These are phyloP conservation scores for Porites australiensis DNA, from an alignment of 64 coral and sea anemone species.

Conservation along the genomic window DNA sequence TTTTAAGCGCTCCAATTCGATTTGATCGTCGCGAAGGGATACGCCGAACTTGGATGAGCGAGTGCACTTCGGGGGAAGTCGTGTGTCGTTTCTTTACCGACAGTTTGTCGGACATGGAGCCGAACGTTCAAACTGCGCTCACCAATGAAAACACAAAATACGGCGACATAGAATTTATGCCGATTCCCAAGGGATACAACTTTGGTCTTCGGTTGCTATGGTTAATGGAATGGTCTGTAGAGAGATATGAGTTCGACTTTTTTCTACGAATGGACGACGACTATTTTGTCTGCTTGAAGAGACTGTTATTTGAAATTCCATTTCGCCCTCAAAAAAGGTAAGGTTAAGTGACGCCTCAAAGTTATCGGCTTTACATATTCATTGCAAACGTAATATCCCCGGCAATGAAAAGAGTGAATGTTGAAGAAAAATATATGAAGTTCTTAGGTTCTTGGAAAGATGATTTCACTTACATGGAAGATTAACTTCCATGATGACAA, in stretches of 20 bases:
- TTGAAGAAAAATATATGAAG: not conserved
- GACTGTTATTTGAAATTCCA: constrained; percentile 80
- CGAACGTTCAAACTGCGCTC: constrained; percentile 47
- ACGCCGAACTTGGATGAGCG: constrained; percentile 87
- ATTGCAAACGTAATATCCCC: too few relatives aligned
- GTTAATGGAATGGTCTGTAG: constrained; percentile 77
- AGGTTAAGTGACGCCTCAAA: not conserved
- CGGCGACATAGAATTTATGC: constrained; percentile 82
- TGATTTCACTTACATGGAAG: too few relatives aligned
- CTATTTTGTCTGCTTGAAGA: constrained; percentile 90
- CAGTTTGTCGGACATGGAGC: constrained; percentile 71
- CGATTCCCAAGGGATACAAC: constrained; percentile 76
- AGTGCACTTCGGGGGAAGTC: constrained; percentile 71
- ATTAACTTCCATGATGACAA: too few relatives aligned
- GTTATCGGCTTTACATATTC: too few relatives aligned
- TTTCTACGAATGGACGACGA: constrained; percentile 95
- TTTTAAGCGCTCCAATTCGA: constrained; percentile 86
- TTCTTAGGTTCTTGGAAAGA: not conserved
- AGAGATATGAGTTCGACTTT: constrained; percentile 84
- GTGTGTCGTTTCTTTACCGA: constrained; percentile 95
- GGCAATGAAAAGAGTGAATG: too few relatives aligned
- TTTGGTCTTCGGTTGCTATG: constrained; percentile 86
- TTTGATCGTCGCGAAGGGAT: constrained; percentile 88
- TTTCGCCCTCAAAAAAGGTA: constrained; percentile 48
- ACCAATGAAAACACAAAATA: constrained; percentile 64